Base-by-base conservation (phyloP, 2,797 vertebrate genomes). In the Pantherophis vulpinus region DNA sequence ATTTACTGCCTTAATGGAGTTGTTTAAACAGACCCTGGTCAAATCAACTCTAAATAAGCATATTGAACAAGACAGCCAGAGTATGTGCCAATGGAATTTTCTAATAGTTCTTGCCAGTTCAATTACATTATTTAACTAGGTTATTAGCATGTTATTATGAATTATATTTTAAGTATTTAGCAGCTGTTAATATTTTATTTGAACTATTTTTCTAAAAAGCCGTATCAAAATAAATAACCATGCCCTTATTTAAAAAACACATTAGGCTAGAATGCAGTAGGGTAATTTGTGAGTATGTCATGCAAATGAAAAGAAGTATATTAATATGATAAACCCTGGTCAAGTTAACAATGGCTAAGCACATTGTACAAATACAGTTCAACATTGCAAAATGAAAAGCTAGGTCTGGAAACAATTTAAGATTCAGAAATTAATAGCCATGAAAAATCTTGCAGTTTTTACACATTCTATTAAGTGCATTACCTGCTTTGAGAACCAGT, bases 401-500 rank as follows among this genome's bases (percentile, higher is more conserved):
- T 70, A 88, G 23, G 2, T 8, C 55, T 70, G 54, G 92, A 56
- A 59, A 74, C 27, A 90, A 87, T 32, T 91, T 70, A n/a, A 87
- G 29, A 93, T 74, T 87, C 16, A 74, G 29, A 88, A 74, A 91
- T 27, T 74, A 88, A 59, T 23, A 88, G 42, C 58, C 87, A 91
- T 20, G 37, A 66, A 8, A 32, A 83, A 79, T 87, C 13, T 11
- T 91, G 83, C 47, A 55, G 4, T 86, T 27, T 58, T 27, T 58
- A 32, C 4, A 42, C 32, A 61, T 91, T 27, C n/a, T 66, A 88
- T 74, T 37, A 32, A 47, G 25, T 51, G 70, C 5, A 98, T 97
- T 98, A 99, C 99, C 99, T 99, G 97, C 98, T 98, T 95, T 98
- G 97, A 95, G 94, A 91, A 23, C 83, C 95, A 0, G 90, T 94